Base-by-base conservation (phyloP, 2,888 invertebrate species). In the Thecophora atra region DNA sequence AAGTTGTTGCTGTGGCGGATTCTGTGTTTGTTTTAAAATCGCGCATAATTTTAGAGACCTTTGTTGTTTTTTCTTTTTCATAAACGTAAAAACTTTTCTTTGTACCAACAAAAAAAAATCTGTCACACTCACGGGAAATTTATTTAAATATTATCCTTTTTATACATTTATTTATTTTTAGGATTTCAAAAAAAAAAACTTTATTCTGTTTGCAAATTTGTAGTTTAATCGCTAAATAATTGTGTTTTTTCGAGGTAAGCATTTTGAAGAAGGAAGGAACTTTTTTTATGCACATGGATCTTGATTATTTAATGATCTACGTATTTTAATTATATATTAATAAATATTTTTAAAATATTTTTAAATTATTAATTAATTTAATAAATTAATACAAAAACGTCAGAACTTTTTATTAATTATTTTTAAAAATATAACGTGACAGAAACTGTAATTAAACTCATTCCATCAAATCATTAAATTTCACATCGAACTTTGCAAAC, bases 121-220 rank as follows among this genome's bases (percentile, higher is more conserved):
- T 51, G 17, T 51, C 13, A 4, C 70, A 62, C 70, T 52, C 70
- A 21, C 30, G 70, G 63, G 70, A 70, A 70, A 70, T 70, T 52
- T 37, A 63, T 13, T 52, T 52, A 70, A 63, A 47, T 6, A 47
- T 47, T 8, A n/a, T 24, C 26, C 28, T 24, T 17, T n/a, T n/a
- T n/a, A n/a, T n/a, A n/a, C n/a, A n/a, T n/a, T n/a, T n/a, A n/a
- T n/a, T n/a, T n/a, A n/a, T n/a, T n/a, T n/a, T n/a, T n/a, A n/a
- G n/a, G n/a, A n/a, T n/a, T n/a, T n/a, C n/a, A n/a, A n/a, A n/a
- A n/a, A n/a, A n/a, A n/a, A n/a, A n/a, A n/a, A n/a, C n/a, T n/a
- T n/a, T n/a, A n/a, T n/a, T n/a, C n/a, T n/a, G n/a, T n/a, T n/a
- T n/a, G n/a, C 56, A 44, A 44, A 11, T 44, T 44, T 44, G 13